Percentiles rank a stretch among this genome's conserved stretches.
These are phyloP conservation scores for Geotrupes spiniger DNA, from an alignment of 2,888 invertebrate genomes.

Conservation along the genomic window DNA sequence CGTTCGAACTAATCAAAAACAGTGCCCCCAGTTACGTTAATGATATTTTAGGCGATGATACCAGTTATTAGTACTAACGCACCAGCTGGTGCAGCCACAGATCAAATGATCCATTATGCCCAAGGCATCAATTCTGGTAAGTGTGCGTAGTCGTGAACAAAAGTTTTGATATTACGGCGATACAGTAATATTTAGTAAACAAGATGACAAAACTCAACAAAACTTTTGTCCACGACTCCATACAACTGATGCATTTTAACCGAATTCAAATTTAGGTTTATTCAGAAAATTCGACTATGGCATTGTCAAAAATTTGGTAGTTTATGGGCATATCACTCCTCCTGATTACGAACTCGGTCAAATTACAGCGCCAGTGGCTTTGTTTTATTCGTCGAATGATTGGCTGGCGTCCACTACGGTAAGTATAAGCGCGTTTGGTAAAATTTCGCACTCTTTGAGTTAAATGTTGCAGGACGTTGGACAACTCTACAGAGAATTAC, in stretches of 20 bases:
- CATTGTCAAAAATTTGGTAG: conserved; percentile 17
- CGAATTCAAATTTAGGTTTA: neutral
- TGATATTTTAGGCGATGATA: conserved; percentile 17
- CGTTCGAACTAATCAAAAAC: neutral
- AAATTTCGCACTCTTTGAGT: conserved; percentile 21
- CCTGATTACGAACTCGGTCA: conserved; percentile 26
- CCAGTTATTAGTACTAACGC: conserved; percentile 28
- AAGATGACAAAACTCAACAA: conserved; percentile 16
- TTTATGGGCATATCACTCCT: conserved; percentile 27
- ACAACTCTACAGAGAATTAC: conserved; percentile 11
- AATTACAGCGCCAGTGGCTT: conserved; percentile 44
- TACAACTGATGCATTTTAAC: conserved; percentile 1
- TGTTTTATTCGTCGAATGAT: conserved; percentile 54
- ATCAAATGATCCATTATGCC: conserved; percentile 30
- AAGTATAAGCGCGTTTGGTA: conserved; percentile 46
- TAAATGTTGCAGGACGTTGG: conserved; percentile 11
- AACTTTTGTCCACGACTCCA: too few species aligned
- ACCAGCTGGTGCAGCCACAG: conserved; percentile 31
- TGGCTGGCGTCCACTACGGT: conserved; percentile 50
- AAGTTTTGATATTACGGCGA: too few species aligned
- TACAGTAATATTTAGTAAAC: too few species aligned
- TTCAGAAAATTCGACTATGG: conserved; percentile 55
- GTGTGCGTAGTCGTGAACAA: too few species aligned
- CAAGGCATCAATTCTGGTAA: conserved; percentile 23
- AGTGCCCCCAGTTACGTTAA: neutral